Conservation (phyloP, 2,113 vertebrate genomes). For the Scortum barcoo region DNA sequence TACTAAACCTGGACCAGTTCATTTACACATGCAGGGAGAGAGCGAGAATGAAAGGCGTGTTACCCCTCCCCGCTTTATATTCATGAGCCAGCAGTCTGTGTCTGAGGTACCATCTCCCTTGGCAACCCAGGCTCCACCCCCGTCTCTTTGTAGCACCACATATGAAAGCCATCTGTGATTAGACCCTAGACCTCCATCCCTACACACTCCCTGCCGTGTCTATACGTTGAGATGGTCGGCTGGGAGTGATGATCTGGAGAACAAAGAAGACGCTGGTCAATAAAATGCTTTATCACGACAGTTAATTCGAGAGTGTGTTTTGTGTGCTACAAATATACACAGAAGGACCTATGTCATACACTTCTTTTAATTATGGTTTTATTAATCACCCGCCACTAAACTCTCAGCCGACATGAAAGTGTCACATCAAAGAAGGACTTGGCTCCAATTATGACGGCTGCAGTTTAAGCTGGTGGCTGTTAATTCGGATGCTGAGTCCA, state of each 20-base stretch:
- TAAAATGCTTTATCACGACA: conserved; percentile 13
- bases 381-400: conserved; percentile 32
- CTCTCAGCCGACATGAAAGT: conserved; percentile 30
- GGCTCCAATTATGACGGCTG: conserved; percentile 24
- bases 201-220: conserved; percentile 52
- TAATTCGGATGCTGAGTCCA: conserved; percentile 30
- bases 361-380: conserved; percentile 4
- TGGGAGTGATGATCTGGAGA: conserved; percentile 33
- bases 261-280: conserved; percentile 57
- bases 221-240: conserved; percentile 46
- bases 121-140: conserved; percentile 75
- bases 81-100: conserved; percentile 76
- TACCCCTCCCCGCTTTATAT: conserved; percentile 79
- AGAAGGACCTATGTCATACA: not conserved
- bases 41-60: conserved; percentile 52
- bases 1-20: conserved; percentile 57
- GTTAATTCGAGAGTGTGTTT: conserved; percentile 30
- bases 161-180: conserved; percentile 84
- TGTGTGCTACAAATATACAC: conserved; percentile 1
- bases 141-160: conserved; percentile 73
- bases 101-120: conserved; percentile 71
- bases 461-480: conserved; percentile 26
- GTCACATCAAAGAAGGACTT: conserved; percentile 30
- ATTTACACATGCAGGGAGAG: conserved; percentile 55
- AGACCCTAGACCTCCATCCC: conserved; percentile 73